Conservation (phyloP, 30 jellyfish, hydroid and myxozoan genomes). For the Aurelia coerulea region DNA sequence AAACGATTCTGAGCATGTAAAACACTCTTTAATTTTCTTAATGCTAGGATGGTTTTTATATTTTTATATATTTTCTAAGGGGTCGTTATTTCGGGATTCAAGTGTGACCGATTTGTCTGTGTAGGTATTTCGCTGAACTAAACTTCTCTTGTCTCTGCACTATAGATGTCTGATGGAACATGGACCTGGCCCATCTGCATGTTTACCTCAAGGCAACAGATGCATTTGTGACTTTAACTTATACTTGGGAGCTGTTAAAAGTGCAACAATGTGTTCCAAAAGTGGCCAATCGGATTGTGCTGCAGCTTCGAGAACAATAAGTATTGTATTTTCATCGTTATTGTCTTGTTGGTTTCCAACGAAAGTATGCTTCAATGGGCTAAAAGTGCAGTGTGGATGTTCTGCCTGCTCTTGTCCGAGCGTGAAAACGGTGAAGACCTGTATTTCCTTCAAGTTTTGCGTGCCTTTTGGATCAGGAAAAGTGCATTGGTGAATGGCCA, state of each 20-base stretch:
- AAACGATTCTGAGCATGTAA: too few species aligned
- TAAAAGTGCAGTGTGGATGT: slow-evolving; percentile 63
- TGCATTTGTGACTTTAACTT: slow-evolving; percentile 73
- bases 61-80: too few species aligned
- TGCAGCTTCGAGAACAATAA: slow-evolving; percentile 41
- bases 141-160: not conserved
- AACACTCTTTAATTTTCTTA: too few species aligned
- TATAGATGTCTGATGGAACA: slow-evolving; percentile 60
- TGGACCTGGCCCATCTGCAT: slow-evolving; percentile 83
- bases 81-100: too few species aligned
- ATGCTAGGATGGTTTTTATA: too few species aligned
- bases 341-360: slow-evolving; percentile 86
- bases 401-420: slow-evolving; percentile 77
- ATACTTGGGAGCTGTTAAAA: slow-evolving; percentile 32
- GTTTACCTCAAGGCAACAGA: slow-evolving; percentile 80
- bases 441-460: slow-evolving; percentile 64
- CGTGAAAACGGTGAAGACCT: slow-evolving; percentile 31
- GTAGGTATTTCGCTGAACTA: too few species aligned
- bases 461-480: slow-evolving; percentile 88
- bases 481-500: slow-evolving; percentile 29
- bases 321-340: slow-evolving; percentile 27
- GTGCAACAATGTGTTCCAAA: slow-evolving; percentile 41
- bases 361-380: slow-evolving; percentile 63
- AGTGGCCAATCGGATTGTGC: slow-evolving; percentile 62
- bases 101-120: too few species aligned